These are phyloP conservation scores for Ceratotherium simum DNA, from an alignment of 2,113 vertebrate genomes.

Conservation along the genomic window DNA sequence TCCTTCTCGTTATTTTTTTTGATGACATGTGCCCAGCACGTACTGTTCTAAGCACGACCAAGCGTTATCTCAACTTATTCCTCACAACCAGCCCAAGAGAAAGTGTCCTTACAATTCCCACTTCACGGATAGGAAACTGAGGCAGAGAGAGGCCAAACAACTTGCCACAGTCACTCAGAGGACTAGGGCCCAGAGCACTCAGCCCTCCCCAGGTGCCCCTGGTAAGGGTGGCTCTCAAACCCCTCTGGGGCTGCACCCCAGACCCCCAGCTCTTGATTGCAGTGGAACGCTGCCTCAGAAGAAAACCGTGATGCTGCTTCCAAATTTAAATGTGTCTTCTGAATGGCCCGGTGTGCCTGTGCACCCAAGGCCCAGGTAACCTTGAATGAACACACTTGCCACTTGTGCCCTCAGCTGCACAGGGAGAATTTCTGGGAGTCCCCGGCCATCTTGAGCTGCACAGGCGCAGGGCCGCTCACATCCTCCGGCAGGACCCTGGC, in stretches of 20 bases:
- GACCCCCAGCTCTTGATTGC: neutral
- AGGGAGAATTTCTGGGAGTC: neutral
- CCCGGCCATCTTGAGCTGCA: accelerated
- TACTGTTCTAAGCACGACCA: accelerated
- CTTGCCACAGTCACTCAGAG: accelerated
- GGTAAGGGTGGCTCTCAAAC: accelerated
- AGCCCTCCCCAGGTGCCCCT: accelerated
- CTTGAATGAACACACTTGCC: no score
- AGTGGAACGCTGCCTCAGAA: accelerated
- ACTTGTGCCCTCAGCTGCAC: neutral
- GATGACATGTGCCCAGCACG: accelerated
- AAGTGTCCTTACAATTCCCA: neutral
- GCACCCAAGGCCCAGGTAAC: no score
- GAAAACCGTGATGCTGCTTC: no score
- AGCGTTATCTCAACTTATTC: neutral
- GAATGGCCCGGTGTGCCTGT: no score
- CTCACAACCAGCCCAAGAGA: neutral
- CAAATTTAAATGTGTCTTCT: no score
- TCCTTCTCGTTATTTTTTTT: accelerated
- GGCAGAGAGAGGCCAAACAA: neutral
- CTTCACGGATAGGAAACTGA: neutral
- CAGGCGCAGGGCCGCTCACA: accelerated
- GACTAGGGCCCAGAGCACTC: accelerated
- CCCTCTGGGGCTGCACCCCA: no score
- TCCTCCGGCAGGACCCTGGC: accelerated